Evolutionary conservation across 2,797 vertebrate species (phyloP).

Genomic region (Sebastes taczanowskii): DNA sequence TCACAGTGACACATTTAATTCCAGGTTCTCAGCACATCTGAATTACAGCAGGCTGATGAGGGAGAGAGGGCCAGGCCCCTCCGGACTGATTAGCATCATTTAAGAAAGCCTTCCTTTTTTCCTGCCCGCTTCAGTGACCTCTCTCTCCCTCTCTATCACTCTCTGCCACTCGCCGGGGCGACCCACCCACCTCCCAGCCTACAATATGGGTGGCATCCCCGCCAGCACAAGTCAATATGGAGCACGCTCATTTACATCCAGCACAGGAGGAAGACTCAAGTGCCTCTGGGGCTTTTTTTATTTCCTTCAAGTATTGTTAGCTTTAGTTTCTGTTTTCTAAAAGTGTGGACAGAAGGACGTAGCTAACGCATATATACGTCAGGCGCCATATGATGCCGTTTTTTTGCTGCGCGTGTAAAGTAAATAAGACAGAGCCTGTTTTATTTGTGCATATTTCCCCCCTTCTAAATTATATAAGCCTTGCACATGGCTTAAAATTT

Average conservation of each 20-base stretch:
- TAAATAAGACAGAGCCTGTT: slow-evolving; percentile 81
- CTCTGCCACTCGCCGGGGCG: slow-evolving; percentile 18
- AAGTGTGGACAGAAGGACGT: slow-evolving; percentile 51
- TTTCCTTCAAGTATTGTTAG: slow-evolving; percentile 46
- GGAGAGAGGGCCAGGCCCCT: slow-evolving; percentile 92
- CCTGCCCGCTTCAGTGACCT: slow-evolving; percentile 84
- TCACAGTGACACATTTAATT: slow-evolving; percentile 92
- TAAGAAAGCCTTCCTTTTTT: slow-evolving; percentile 90
- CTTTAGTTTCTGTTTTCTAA: slow-evolving; percentile 43
- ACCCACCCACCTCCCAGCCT: slow-evolving; percentile 67
- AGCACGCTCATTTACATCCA: slow-evolving; percentile 89
- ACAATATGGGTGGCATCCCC: slow-evolving; percentile 92
- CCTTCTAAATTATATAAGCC: slow-evolving; percentile 88
- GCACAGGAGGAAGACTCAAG: slow-evolving; percentile 83
- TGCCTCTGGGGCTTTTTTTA: slow-evolving; percentile 60
- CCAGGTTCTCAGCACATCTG: slow-evolving; percentile 96
- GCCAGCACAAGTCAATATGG: slow-evolving; percentile 89
- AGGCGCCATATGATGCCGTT: slow-evolving; percentile 71
- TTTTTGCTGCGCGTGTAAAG: slow-evolving; percentile 75
- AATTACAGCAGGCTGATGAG: slow-evolving; percentile 92
- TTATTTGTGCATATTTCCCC: slow-evolving; percentile 75
- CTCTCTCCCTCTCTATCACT: slow-evolving; percentile 46
- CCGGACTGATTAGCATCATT: slow-evolving; percentile 98
- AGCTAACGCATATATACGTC: slow-evolving; percentile 62
- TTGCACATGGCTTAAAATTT: slow-evolving; percentile 91